These are phyloP conservation scores for Cistogaster globosa DNA, from an alignment of 2,888 invertebrate genomes.

Conservation along the genomic window DNA sequence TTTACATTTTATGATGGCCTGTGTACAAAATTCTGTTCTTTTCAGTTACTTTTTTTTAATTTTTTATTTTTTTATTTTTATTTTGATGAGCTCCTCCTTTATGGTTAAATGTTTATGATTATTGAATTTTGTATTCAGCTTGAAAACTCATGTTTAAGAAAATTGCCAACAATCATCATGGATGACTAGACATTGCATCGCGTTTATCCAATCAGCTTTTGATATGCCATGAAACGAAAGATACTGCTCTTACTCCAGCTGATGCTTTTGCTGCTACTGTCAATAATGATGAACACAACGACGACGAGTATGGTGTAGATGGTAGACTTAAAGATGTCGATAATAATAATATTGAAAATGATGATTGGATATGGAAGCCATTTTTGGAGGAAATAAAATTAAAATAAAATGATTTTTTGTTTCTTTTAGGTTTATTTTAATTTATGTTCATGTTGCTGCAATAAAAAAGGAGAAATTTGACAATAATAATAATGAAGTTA, in stretches of 20 bases:
- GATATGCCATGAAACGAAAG: slow-evolving; percentile 64
- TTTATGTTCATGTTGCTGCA: slow-evolving; percentile 26
- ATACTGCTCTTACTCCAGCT: slow-evolving; percentile 32
- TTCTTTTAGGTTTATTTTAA: slow-evolving; percentile 22
- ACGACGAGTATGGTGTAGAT: slow-evolving; percentile 29
- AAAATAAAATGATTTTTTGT: slow-evolving; percentile 50
- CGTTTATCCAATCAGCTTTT: slow-evolving; percentile 72
- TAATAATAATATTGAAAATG: slow-evolving; percentile 67
- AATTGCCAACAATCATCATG: slow-evolving; percentile 71
- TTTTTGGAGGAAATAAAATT: slow-evolving; percentile 57
- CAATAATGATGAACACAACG: slow-evolving; percentile 19
- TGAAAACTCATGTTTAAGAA: slow-evolving; percentile 69
- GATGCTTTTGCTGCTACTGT: slow-evolving; percentile 44
- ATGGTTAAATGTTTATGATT: slow-evolving; percentile 72
- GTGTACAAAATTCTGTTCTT: slow-evolving; percentile 36
- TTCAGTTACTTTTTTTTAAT: slow-evolving; percentile 18
- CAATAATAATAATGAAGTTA: background rate
- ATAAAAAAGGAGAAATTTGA: background rate
- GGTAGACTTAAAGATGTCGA: slow-evolving; percentile 60
- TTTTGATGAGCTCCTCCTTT: slow-evolving; percentile 69
- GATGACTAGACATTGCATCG: slow-evolving; percentile 70
- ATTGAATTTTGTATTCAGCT: slow-evolving; percentile 70
- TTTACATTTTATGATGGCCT: slow-evolving; percentile 68
- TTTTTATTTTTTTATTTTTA: slow-evolving; percentile 7
- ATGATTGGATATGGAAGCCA: slow-evolving; percentile 71